These are phyloP conservation scores for Austrolebias charrua DNA, from an alignment of 2,797 vertebrate species.

Conservation along the genomic window DNA sequence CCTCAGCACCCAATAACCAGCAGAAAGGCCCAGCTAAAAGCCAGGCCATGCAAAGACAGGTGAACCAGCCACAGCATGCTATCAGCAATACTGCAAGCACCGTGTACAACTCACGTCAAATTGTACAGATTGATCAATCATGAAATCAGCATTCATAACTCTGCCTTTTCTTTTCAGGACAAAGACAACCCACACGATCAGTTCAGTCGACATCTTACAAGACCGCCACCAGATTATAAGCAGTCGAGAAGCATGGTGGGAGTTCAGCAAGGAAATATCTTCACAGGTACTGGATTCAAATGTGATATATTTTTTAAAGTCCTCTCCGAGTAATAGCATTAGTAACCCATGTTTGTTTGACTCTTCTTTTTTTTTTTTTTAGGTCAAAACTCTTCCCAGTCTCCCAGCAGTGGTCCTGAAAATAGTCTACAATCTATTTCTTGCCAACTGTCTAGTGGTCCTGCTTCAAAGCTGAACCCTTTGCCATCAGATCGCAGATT, in stretches of 20 bases:
- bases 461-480: slow-evolving; percentile 81
- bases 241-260: slow-evolving; percentile 86
- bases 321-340: neutral
- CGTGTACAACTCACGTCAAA: neutral
- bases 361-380: slow-evolving; percentile 45
- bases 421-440: slow-evolving; percentile 81
- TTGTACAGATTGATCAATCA: neutral
- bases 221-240: slow-evolving; percentile 96
- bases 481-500: slow-evolving; percentile 83
- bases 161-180: slow-evolving; percentile 79
- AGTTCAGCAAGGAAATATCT: slow-evolving; percentile 83
- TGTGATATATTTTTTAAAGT: neutral
- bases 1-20: slow-evolving; percentile 61
- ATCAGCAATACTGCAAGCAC: slow-evolving; percentile 82
- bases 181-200: slow-evolving; percentile 89
- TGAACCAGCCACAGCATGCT: slow-evolving; percentile 84
- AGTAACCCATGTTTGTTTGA: neutral
- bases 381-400: slow-evolving; percentile 81
- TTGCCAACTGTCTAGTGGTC: slow-evolving; percentile 80
- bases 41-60: slow-evolving; percentile 84
- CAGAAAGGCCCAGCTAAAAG: slow-evolving; percentile 87
- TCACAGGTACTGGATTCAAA: slow-evolving; percentile 78
- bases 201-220: slow-evolving; percentile 90
- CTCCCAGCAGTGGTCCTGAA: slow-evolving; percentile 82
- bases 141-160: neutral